phyloP scores from a whole-genome alignment of 2,888 invertebrate genomes.

The Dolomedes plantarius region DNA sequence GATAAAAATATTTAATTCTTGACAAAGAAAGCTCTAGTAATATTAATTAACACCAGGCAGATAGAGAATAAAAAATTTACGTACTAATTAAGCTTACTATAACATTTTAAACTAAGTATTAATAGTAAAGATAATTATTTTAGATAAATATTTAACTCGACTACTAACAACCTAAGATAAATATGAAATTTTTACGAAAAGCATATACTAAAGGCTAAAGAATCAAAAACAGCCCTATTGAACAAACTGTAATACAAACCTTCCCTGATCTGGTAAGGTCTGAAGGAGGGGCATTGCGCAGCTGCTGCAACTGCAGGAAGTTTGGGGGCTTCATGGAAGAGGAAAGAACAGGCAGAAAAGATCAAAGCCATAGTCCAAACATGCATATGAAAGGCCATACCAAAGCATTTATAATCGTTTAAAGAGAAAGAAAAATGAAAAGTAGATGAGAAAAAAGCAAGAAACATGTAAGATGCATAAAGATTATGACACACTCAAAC shows the following conservation, averaged over 20 bases:
- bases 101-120: no score
- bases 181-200: no score
- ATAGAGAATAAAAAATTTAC: no score
- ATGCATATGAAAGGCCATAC: conserved; percentile 54
- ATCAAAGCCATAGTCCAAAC: conserved; percentile 16
- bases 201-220: no score
- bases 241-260: conserved; percentile 79
- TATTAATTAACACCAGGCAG: no score
- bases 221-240: background rate
- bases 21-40: no score
- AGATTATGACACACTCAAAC: background rate
- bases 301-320: conserved; percentile 86
- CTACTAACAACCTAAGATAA: no score
- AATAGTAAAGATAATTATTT: no score
- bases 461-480: background rate
- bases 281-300: conserved; percentile 90
- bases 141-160: no score
- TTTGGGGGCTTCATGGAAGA: conserved; percentile 82
- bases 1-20: no score
- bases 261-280: conserved; percentile 91
- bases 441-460: background rate
- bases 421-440: background rate
- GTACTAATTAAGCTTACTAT: no score
- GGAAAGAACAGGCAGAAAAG: conserved; percentile 59
- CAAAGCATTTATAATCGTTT: background rate